Conservation (phyloP, 2,888 invertebrate genomes). For the Toxonevra muliebris region DNA sequence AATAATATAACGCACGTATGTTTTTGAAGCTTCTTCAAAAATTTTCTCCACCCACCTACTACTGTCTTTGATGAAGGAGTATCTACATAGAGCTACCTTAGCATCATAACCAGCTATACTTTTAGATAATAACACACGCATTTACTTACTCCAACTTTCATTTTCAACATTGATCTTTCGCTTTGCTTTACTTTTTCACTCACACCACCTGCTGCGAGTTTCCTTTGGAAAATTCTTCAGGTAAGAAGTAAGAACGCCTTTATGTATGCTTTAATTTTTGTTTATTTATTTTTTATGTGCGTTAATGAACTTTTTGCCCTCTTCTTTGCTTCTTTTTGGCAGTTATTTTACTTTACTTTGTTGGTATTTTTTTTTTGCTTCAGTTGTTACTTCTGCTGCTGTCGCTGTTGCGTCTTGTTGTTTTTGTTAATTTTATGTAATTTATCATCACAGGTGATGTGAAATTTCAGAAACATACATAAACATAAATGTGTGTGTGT, state of each 20-base stretch:
- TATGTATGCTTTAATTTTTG: slow-evolving; percentile 6
- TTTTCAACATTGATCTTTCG: no score
- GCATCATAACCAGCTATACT: no score
- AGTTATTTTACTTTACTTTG: background rate
- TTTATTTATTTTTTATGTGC: slow-evolving; percentile 27
- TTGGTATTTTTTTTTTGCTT: background rate
- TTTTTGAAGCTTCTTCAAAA: background rate
- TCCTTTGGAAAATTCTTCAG: no score
- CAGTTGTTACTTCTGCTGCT: background rate
- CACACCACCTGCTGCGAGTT: no score
- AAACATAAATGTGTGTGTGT: background rate
- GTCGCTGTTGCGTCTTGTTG: background rate
- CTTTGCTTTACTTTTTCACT: no score
- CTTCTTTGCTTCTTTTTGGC: background rate
- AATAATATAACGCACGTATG: background rate
- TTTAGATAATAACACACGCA: no score
- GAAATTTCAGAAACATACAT: slow-evolving; percentile 41
- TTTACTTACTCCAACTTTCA: no score
- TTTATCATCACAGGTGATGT: slow-evolving; percentile 54
- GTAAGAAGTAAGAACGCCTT: no score
- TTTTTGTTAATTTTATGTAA: slow-evolving; percentile 53
- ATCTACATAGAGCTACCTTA: no score
- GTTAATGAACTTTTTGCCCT: slow-evolving; percentile 43
- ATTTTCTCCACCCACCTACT: no score
- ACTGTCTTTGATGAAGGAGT: no score